Percentiles rank a stretch among this genome's conserved stretches.
Evolutionary conservation across 2,113 vertebrate species (phyloP).

Genomic region (Vidua chalybeata): DNA sequence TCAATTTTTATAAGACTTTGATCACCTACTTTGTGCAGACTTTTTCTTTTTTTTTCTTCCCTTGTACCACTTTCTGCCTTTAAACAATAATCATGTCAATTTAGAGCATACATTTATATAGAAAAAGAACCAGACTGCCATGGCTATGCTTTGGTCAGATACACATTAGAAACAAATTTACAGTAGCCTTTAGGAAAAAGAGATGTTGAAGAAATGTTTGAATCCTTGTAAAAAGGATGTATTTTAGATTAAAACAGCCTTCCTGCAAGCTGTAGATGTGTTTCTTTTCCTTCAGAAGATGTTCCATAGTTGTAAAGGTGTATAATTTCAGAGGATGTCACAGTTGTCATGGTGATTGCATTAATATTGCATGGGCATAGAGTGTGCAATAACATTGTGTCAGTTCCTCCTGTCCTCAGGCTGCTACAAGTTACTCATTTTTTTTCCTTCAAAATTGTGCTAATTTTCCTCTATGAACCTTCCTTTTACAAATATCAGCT

Average conservation of each 20-base stretch:
- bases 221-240: background rate
- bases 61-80: background rate
- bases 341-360: conserved; percentile 73
- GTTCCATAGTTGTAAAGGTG: conserved; percentile 60
- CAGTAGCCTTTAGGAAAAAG: background rate
- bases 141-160: background rate
- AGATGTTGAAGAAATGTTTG: background rate
- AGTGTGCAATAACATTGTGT: conserved; percentile 32
- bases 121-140: background rate
- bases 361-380: conserved; percentile 61
- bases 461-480: background rate
- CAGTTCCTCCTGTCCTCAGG: conserved; percentile 53
- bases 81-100: background rate
- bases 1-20: background rate
- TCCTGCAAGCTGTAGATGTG: background rate
- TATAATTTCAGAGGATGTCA: conserved; percentile 59
- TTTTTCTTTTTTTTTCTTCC: background rate
- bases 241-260: background rate
- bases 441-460: conserved; percentile 12
- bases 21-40: background rate
- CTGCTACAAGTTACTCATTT: conserved; percentile 33
- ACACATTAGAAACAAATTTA: background rate
- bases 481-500: background rate
- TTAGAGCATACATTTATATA: background rate
- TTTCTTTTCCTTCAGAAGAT: conserved; percentile 46